Evolutionary conservation across 1,140 invertebrate species (phyloP).

Genomic region (Leucophenga varia): DNA sequence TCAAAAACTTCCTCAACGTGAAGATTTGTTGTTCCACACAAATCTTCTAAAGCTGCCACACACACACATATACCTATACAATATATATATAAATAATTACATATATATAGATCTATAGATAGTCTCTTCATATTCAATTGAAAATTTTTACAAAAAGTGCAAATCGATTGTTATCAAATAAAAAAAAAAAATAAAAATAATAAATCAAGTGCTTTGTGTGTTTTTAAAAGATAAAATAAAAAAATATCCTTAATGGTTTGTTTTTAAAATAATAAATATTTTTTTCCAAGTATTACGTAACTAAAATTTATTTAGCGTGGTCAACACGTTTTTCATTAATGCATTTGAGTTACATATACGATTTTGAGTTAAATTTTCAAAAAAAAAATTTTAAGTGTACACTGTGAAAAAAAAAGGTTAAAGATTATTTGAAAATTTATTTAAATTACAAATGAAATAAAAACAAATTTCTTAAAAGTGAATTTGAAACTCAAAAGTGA

Average conservation of each 20-base stretch:
- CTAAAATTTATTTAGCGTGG: too few relatives aligned
- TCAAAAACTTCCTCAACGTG: slow-evolving; percentile 35
- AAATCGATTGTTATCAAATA: too few relatives aligned
- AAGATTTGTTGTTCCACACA: slow-evolving; percentile 47
- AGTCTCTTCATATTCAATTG: neutral
- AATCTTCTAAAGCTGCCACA: slow-evolving; percentile 12
- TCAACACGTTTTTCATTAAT: too few relatives aligned
- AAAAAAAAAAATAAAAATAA: too few relatives aligned
- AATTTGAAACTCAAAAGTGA: slow-evolving; percentile 6
- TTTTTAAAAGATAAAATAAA: too few relatives aligned
- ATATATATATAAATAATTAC: slow-evolving; percentile 18
- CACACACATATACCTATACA: slow-evolving; percentile 9
- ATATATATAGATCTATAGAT: slow-evolving; percentile 22
- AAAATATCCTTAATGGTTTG: too few relatives aligned
- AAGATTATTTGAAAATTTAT: slow-evolving; percentile 7
- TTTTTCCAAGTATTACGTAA: too few relatives aligned
- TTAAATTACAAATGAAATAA: slow-evolving; percentile 13
- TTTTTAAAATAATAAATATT: too few relatives aligned
- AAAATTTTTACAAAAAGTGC: too few relatives aligned
- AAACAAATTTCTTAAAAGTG: slow-evolving; percentile 1
- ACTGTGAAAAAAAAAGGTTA: slow-evolving; percentile 8
- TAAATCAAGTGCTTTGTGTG: too few relatives aligned
- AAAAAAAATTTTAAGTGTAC: slow-evolving; percentile 6
- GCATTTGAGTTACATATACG: too few relatives aligned
- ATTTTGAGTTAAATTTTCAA: too few relatives aligned